Conservation (phyloP, 2,797 vertebrate species). For the Rhodeus uyekii region DNA sequence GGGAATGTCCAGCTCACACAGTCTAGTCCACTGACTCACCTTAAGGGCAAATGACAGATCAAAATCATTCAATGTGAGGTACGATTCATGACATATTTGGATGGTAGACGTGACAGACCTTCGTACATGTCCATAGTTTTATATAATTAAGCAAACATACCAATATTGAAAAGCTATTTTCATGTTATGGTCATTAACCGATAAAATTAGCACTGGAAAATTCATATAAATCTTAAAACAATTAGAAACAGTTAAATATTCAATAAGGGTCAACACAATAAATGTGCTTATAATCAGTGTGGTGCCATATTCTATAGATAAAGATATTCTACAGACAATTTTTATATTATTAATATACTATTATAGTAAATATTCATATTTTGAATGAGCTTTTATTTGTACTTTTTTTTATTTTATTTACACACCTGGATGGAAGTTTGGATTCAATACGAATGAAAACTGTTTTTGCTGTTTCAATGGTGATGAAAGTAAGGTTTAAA, state of each 20-base stretch:
- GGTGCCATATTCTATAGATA: no score
- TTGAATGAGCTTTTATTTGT: no score
- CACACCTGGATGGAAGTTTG: no score
- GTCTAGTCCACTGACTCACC: slow-evolving; percentile 97
- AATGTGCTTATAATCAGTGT: no score
- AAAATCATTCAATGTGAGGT: neutral
- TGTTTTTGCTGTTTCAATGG: no score
- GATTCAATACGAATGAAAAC: no score
- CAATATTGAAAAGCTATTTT: neutral
- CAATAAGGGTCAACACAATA: neutral
- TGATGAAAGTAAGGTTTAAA: no score
- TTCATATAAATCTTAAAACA: no score
- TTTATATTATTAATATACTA: neutral
- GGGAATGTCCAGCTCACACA: slow-evolving; percentile 94
- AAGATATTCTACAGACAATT: no score
- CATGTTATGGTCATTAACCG: neutral
- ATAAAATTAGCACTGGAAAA: neutral
- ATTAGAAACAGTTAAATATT: neutral
- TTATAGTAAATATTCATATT: neutral
- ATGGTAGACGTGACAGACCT: neutral
- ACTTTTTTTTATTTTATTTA: no score
- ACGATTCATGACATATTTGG: neutral
- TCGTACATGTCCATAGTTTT: neutral
- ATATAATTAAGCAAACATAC: neutral
- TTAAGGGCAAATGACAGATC: slow-evolving; percentile 62